Evolutionary conservation across 2,888 invertebrate genomes (phyloP).

Genomic region (Zygothrica quintamaculata): DNA sequence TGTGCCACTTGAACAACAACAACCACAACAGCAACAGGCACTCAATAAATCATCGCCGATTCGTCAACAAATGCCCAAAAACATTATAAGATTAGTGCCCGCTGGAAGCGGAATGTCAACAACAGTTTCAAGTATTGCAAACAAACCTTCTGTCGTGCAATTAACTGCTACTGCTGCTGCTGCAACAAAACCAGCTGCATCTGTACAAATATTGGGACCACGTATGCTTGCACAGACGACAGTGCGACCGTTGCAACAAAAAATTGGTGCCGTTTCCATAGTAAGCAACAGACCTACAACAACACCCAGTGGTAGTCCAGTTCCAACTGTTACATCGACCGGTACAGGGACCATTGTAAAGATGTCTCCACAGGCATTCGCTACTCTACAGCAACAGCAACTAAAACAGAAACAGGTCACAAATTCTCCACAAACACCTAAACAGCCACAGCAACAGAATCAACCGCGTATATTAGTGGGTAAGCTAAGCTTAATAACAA

Average conservation of each 20-base stretch:
- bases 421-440: slow-evolving; percentile 41
- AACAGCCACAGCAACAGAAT: no score
- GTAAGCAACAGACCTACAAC: slow-evolving; percentile 48
- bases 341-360: slow-evolving; percentile 77
- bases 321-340: slow-evolving; percentile 22
- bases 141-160: slow-evolving; percentile 41
- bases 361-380: slow-evolving; percentile 82
- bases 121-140: slow-evolving; percentile 16
- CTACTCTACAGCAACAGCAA: slow-evolving; percentile 83
- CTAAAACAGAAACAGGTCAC: slow-evolving; percentile 81
- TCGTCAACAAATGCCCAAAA: slow-evolving; percentile 68
- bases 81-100: slow-evolving; percentile 73
- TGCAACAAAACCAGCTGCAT: slow-evolving; percentile 20
- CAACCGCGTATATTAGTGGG: slow-evolving; percentile 79
- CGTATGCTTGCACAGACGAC: slow-evolving; percentile 69
- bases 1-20: slow-evolving; percentile 42
- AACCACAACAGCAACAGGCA: slow-evolving; percentile 26
- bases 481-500: slow-evolving; percentile 42
- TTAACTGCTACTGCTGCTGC: slow-evolving; percentile 29
- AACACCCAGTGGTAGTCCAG: slow-evolving; percentile 26
- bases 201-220: slow-evolving; percentile 72
- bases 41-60: slow-evolving; percentile 33
- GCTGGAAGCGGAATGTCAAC: slow-evolving; percentile 27
- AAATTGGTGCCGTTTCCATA: slow-evolving; percentile 68
- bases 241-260: slow-evolving; percentile 67